phyloP scores from a whole-genome alignment of 1,140 invertebrate species.

The Hylaeus anthracinus region DNA sequence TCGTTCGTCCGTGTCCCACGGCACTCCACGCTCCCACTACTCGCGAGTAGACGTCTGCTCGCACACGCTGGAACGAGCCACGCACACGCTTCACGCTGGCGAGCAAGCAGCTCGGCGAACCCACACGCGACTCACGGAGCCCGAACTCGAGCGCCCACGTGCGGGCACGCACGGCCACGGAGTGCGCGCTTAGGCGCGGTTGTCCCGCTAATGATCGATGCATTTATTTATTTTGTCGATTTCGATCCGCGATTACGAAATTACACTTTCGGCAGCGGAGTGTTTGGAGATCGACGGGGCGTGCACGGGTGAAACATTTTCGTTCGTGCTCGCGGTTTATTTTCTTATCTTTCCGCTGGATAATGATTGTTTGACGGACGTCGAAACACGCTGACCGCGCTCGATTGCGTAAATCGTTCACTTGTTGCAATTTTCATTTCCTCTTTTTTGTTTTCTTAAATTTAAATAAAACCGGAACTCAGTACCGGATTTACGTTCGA shows the following conservation, averaged over 20 bases:
- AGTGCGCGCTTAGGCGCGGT: slow-evolving; percentile 3
- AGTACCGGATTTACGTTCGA: too few relatives aligned
- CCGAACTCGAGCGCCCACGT: slow-evolving; percentile 16
- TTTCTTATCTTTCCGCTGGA: neutral
- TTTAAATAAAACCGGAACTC: too few relatives aligned
- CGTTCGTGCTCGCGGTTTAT: neutral
- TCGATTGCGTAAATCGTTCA: neutral
- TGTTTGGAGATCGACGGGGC: slow-evolving; percentile 3
- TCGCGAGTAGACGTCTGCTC: slow-evolving; percentile 41
- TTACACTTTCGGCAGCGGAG: neutral
- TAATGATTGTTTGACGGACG: neutral
- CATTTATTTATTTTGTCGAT: slow-evolving; percentile 48
- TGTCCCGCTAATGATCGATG: slow-evolving; percentile 34
- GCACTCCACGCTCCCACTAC: slow-evolving; percentile 35
- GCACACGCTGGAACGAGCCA: slow-evolving; percentile 41
- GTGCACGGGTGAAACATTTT: slow-evolving; percentile 5
- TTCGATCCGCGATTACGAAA: slow-evolving; percentile 34
- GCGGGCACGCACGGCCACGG: neutral
- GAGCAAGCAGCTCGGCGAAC: neutral
- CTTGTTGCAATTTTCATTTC: neutral
- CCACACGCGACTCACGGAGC: slow-evolving; percentile 7
- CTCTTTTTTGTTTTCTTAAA: too few relatives aligned
- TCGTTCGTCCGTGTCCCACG: slow-evolving; percentile 36
- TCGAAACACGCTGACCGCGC: neutral
- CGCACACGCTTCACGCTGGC: neutral